phyloP scores from a whole-genome alignment of 2,797 vertebrate species.

The Toxotes lorentzi region DNA sequence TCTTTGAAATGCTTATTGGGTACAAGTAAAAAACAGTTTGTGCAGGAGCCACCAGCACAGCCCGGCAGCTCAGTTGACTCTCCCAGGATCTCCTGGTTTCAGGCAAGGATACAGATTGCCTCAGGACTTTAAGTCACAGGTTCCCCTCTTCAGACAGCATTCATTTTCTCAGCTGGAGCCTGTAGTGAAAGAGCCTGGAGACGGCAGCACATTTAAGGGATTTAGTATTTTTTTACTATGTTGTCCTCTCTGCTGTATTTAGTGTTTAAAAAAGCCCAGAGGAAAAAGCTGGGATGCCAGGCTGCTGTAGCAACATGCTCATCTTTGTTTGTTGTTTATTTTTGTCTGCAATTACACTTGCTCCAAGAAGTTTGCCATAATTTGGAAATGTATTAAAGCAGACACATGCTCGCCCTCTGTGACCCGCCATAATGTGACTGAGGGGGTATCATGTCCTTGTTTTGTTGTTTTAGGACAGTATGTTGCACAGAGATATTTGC shows the following conservation, averaged over 20 bases:
- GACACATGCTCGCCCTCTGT: conserved; percentile 37
- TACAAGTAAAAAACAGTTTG: not conserved
- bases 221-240: conserved; percentile 3
- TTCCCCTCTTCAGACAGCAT: conserved; percentile 24
- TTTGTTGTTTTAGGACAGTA: conserved; percentile 47
- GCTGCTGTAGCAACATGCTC: conserved; percentile 8
- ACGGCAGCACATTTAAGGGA: conserved; percentile 8
- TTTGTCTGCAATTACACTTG: conserved; percentile 16
- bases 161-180: conserved; percentile 15
- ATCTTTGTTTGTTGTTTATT: conserved; percentile 20
- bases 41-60: not conserved
- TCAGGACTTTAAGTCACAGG: conserved; percentile 28
- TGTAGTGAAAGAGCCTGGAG: conserved; percentile 1
- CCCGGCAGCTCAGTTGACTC: conserved; percentile 7
- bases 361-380: conserved; percentile 54
- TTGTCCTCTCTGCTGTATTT: conserved; percentile 27
- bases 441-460: conserved; percentile 59
- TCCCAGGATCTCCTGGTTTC: conserved; percentile 10
- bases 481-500: conserved; percentile 19
- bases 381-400: conserved; percentile 57
- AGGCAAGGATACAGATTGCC: conserved; percentile 48
- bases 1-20: not conserved
- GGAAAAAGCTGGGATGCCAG: not conserved
- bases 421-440: conserved; percentile 32
- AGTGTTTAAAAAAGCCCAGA: not conserved